Conservation (phyloP, 2,113 vertebrate species). For the Melierax canorus region DNA sequence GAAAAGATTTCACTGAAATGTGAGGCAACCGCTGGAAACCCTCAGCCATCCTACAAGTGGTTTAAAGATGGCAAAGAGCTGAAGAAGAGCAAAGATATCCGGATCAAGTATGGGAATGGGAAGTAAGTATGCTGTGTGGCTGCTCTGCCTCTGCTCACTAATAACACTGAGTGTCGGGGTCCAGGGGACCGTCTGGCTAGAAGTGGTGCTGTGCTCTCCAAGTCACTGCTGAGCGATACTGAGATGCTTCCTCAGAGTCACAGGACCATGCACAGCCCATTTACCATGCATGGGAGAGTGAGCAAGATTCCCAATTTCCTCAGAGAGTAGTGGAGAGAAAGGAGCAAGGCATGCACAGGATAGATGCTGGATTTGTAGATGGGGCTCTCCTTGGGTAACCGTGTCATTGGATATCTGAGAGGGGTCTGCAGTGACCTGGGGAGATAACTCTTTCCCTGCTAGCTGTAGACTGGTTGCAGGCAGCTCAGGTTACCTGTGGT, state of each 20-base stretch:
- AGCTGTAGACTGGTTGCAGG: background rate
- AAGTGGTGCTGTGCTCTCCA: background rate
- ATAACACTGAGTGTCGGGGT: background rate
- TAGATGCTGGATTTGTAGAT: background rate
- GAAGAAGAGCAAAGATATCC: conserved; percentile 87
- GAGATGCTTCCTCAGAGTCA: background rate
- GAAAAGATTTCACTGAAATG: conserved; percentile 88
- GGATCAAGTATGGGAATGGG: conserved; percentile 83
- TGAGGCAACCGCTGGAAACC: conserved; percentile 85
- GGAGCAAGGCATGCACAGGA: background rate
- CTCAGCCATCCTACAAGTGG: conserved; percentile 89
- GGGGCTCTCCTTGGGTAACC: background rate
- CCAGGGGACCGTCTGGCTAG: background rate
- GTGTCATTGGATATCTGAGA: background rate
- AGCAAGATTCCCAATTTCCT: background rate
- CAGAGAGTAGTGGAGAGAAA: background rate
- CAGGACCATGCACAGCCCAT: background rate
- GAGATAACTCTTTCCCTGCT: background rate
- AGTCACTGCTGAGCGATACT: background rate
- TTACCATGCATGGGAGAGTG: accelerated
- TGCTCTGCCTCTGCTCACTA: background rate
- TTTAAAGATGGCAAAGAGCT: conserved; percentile 95
- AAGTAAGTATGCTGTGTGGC: conserved; percentile 75
- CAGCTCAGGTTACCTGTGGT: background rate
- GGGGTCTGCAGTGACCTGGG: background rate